phyloP scores from a whole-genome alignment of 1,140 invertebrate species.

The Eciton burchellii region DNA sequence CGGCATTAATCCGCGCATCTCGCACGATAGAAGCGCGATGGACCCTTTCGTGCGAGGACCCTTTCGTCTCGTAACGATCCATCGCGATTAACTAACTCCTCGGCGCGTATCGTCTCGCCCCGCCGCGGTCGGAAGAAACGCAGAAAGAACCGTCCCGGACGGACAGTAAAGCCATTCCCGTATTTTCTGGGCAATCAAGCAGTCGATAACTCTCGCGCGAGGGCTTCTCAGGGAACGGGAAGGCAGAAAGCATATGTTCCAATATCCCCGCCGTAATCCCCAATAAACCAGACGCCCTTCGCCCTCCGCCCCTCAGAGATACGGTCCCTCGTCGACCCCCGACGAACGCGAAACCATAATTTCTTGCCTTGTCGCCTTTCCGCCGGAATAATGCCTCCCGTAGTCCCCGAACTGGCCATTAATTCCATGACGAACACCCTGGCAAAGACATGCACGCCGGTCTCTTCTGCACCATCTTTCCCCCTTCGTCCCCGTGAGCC shows the following conservation, averaged over 20 bases:
- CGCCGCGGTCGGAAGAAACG: too few relatives aligned
- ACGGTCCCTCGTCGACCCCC: slow-evolving; percentile 41
- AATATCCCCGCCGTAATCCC: slow-evolving; percentile 50
- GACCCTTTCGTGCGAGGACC: background rate
- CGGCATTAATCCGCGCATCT: background rate
- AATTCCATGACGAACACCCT: slow-evolving; percentile 56
- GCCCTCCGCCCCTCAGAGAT: background rate
- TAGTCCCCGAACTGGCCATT: slow-evolving; percentile 46
- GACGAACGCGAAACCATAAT: slow-evolving; percentile 63
- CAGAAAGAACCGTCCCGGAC: background rate
- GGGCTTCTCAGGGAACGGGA: slow-evolving; percentile 1
- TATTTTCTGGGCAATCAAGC: slow-evolving; percentile 47
- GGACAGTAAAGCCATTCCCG: slow-evolving; percentile 44
- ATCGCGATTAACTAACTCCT: slow-evolving; percentile 24
- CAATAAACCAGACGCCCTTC: slow-evolving; percentile 48
- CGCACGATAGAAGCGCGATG: background rate
- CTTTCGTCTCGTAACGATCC: background rate
- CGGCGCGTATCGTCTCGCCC: background rate
- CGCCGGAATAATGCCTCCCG: slow-evolving; percentile 63
- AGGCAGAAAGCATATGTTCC: slow-evolving; percentile 57
- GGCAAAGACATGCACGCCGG: slow-evolving; percentile 40
- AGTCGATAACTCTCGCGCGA: slow-evolving; percentile 45
- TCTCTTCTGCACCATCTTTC: slow-evolving; percentile 14
- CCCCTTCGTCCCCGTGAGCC: slow-evolving; percentile 15
- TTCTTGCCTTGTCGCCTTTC: slow-evolving; percentile 65